A percentile compares a stretch with the other conserved stretches of the same genome.
These are phyloP conservation scores for Acanthochromis polyacanthus DNA, from an alignment of 2,113 vertebrate species.

Conservation along the genomic window DNA sequence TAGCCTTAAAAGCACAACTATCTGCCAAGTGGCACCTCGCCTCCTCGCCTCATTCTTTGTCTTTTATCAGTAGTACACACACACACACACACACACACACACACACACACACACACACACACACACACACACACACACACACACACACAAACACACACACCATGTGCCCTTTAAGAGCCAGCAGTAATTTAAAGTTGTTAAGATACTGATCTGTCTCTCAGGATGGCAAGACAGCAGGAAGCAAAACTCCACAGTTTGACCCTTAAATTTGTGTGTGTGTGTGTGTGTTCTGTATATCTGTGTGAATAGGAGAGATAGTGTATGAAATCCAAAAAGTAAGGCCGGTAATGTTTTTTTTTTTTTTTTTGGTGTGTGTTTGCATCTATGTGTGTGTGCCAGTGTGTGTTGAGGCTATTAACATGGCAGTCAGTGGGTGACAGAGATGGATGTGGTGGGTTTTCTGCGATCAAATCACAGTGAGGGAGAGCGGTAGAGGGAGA, in stretches of 20 bases:
- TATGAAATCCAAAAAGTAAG: conserved; percentile 27
- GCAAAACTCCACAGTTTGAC: conserved; percentile 34
- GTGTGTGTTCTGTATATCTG: conserved; percentile 4
- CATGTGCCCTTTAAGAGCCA: conserved; percentile 38
- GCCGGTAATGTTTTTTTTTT: background rate
- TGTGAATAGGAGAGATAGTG: conserved; percentile 10
- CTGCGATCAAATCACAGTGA: conserved; percentile 64
- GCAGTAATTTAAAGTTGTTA: conserved; percentile 60
- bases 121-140: background rate
- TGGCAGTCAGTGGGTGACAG: conserved; percentile 66
- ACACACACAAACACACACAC: background rate
- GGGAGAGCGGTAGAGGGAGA: conserved; percentile 38
- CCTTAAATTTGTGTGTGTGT: conserved; percentile 22
- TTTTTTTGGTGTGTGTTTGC: background rate
- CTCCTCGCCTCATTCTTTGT: background rate
- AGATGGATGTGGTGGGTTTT: conserved; percentile 72
- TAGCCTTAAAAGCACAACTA: background rate
- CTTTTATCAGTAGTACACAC: conserved; percentile 14
- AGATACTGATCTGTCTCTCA: conserved; percentile 72
- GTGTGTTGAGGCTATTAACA: conserved; percentile 53
- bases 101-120: background rate
- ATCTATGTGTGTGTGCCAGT: conserved; percentile 4
- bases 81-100: conserved; percentile 16
- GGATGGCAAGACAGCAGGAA: conserved; percentile 50
- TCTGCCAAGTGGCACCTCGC: background rate